Conservation (phyloP, 2,888 invertebrate genomes). For the Elmis aenea region DNA sequence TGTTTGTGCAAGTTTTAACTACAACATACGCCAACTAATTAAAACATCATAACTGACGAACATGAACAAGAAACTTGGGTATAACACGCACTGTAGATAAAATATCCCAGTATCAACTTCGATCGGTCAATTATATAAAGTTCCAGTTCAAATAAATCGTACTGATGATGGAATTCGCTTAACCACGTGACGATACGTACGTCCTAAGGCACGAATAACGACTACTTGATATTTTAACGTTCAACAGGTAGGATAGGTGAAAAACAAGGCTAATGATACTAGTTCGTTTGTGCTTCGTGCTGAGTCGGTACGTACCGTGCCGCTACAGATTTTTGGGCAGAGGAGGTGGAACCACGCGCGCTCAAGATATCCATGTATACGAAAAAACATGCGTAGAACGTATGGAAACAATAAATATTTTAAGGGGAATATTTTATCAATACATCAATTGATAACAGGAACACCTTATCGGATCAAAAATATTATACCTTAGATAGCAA, state of each 20-base stretch:
- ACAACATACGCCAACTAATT: constrained; percentile 5
- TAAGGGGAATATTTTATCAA: too few species aligned
- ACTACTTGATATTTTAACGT: constrained; percentile 21
- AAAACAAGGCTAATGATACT: constrained; percentile 7
- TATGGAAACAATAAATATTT: too few species aligned
- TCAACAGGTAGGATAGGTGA: constrained; percentile 22
- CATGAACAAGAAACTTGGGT: constrained; percentile 6
- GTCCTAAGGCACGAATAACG: constrained; percentile 2
- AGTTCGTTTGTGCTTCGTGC: too few species aligned
- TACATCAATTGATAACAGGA: too few species aligned
- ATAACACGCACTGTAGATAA: constrained; percentile 2
- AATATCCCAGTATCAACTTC: constrained; percentile 7
- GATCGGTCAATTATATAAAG: constrained; percentile 2
- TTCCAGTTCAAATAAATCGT: constrained; percentile 5
- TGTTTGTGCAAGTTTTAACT: constrained; percentile 6
- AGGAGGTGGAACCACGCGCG: too few species aligned
- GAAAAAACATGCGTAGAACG: too few species aligned
- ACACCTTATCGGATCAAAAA: too few species aligned
- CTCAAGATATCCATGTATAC: too few species aligned
- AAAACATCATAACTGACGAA: constrained; percentile 5
- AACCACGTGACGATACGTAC: constrained; percentile 5
- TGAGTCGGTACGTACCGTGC: too few species aligned
- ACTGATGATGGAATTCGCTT: too few species aligned
- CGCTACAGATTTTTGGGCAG: too few species aligned
- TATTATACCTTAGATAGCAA: too few species aligned